Percentiles rank a stretch among this genome's conserved stretches.
phyloP scores from a whole-genome alignment of 2,113 vertebrate genomes.

The Embiotoca jacksoni region DNA sequence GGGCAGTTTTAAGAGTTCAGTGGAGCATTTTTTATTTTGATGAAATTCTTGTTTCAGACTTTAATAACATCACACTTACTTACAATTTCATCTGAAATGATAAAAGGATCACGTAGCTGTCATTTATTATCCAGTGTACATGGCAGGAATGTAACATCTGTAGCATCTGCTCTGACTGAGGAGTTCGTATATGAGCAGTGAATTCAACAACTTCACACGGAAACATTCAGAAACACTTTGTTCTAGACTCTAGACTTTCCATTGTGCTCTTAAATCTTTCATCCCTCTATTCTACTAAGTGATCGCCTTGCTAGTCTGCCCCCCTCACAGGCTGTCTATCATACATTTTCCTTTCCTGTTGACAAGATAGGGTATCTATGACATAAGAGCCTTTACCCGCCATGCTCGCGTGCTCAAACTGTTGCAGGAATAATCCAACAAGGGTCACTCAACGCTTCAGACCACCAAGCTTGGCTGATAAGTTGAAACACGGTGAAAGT shows the following conservation, averaged over 20 bases:
- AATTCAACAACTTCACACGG: constrained; percentile 57
- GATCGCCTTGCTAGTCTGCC: background rate
- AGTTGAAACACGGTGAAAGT: constrained; percentile 55
- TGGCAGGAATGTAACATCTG: constrained; percentile 14
- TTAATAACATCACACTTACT: background rate
- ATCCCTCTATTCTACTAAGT: constrained; percentile 37
- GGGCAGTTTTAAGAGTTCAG: constrained; percentile 32
- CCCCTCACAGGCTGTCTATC: constrained; percentile 51
- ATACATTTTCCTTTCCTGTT: constrained; percentile 54
- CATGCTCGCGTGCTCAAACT: constrained; percentile 58
- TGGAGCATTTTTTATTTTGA: constrained; percentile 37
- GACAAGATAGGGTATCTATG: constrained; percentile 66
- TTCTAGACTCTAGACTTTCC: constrained; percentile 49
- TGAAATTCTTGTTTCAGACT: constrained; percentile 31
- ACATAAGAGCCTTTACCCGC: constrained; percentile 53
- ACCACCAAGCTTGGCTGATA: constrained; percentile 65
- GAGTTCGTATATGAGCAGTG: constrained; percentile 53
- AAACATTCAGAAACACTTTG: constrained; percentile 8
- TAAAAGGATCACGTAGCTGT: constrained; percentile 6
- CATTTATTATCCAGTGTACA: constrained; percentile 21
- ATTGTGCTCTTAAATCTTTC: constrained; percentile 63
- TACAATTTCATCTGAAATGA: constrained; percentile 19
- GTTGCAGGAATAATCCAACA: constrained; percentile 61
- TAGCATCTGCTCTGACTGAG: constrained; percentile 39
- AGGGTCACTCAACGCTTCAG: constrained; percentile 48